phyloP scores from a whole-genome alignment of 2,113 vertebrate genomes.

The Gallinago jamesoni region DNA sequence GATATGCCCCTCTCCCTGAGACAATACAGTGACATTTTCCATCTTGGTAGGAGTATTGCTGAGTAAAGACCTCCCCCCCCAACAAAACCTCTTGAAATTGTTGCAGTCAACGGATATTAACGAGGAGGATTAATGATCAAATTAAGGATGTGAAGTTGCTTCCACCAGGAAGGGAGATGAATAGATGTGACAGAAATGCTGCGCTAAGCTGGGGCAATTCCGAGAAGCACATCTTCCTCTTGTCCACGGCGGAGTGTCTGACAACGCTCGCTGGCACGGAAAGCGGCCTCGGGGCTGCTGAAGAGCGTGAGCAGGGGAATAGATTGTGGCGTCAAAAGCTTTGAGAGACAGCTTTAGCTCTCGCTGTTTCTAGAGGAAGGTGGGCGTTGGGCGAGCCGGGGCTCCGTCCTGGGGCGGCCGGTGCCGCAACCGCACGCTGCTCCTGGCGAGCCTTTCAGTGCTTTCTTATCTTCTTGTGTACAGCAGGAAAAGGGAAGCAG shows the following conservation, averaged over 20 bases:
- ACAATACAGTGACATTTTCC: neutral
- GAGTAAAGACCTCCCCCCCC: neutral
- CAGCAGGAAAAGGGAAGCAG: slow-evolving; percentile 72
- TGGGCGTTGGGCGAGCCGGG: neutral
- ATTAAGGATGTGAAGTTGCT: neutral
- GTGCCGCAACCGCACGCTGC: neutral
- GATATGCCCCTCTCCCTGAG: neutral
- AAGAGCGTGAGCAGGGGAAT: neutral
- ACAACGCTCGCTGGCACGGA: rapidly evolving
- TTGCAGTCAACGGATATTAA: neutral
- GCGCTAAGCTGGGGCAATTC: neutral
- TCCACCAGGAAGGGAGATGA: neutral
- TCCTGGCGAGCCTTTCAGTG: neutral
- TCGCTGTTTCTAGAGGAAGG: neutral
- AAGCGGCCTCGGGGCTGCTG: rapidly evolving
- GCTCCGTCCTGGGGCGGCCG: neutral
- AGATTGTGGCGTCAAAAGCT: neutral
- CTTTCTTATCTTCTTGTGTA: slow-evolving; percentile 57
- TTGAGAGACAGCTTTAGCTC: rapidly evolving
- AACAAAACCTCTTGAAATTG: neutral
- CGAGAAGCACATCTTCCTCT: neutral
- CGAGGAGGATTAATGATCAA: neutral
- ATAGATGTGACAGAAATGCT: rapidly evolving
- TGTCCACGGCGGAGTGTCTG: rapidly evolving
- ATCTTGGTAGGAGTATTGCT: neutral